A percentile compares a stretch with the other conserved stretches of the same genome.
These are phyloP conservation scores for Amazona guildingii DNA, from an alignment of 2,113 vertebrate species.

Conservation along the genomic window DNA sequence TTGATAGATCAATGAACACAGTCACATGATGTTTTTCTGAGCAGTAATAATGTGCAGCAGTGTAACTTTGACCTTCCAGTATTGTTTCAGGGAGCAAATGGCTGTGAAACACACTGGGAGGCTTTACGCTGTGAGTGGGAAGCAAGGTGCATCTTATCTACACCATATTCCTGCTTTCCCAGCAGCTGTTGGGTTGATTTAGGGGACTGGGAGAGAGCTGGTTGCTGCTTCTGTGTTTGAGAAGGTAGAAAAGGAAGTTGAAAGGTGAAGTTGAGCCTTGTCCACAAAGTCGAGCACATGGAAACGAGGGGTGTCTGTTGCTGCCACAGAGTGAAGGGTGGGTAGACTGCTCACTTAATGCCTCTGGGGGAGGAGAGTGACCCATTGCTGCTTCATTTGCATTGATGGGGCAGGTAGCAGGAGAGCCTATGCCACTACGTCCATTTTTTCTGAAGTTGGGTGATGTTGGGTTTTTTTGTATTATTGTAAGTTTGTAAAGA, in stretches of 20 bases:
- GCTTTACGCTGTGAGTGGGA: neutral
- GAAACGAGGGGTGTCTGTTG: neutral
- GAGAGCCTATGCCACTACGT: neutral
- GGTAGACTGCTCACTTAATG: neutral
- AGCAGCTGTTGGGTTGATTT: neutral
- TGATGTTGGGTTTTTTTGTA: constrained; percentile 1
- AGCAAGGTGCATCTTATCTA: neutral
- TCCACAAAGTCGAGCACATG: neutral
- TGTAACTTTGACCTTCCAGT: neutral
- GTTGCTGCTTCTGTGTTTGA: neutral
- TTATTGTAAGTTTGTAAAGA: constrained; percentile 76
- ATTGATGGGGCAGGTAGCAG: neutral
- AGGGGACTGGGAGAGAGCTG: neutral
- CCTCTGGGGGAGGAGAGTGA: neutral
- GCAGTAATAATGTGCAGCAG: neutral
- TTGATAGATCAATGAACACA: neutral
- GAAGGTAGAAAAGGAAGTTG: neutral
- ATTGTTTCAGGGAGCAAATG: neutral
- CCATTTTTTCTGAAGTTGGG: constrained; percentile 6
- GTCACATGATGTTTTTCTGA: neutral
- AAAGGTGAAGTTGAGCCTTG: neutral
- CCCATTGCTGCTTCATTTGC: neutral
- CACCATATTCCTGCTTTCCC: neutral
- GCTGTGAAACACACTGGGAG: neutral
- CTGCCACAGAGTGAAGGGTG: fast-evolving